Percentiles rank a stretch among this genome's conserved stretches.
These are phyloP conservation scores for Drosophila persimilis DNA, from an alignment of 1,140 invertebrate species.

Conservation along the genomic window DNA sequence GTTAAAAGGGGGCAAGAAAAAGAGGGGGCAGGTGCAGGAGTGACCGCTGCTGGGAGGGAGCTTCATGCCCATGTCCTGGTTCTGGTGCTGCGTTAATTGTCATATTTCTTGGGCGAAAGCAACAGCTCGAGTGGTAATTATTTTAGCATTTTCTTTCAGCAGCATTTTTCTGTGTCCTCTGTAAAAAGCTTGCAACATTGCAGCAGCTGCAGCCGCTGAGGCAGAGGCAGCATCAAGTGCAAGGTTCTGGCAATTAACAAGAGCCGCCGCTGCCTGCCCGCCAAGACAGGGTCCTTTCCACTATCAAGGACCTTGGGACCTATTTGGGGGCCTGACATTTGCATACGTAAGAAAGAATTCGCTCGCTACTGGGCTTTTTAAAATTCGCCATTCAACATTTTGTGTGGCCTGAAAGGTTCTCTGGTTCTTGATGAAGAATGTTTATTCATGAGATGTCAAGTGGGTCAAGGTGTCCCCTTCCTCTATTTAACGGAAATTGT, in stretches of 20 bases:
- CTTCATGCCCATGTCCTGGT: not conserved
- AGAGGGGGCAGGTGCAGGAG: not conserved
- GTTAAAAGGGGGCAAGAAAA: slow-evolving; percentile 12
- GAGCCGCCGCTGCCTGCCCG: not conserved
- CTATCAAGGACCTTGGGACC: slow-evolving; percentile 24
- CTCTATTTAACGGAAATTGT: too few species aligned
- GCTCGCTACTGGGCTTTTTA: not conserved
- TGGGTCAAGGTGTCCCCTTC: slow-evolving; percentile 27
- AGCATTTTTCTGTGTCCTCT: slow-evolving; percentile 15
- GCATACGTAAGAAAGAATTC: slow-evolving; percentile 28
- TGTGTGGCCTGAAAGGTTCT: not conserved
- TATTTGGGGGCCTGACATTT: slow-evolving; percentile 55
- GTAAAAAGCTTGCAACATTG: too few species aligned
- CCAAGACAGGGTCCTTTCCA: slow-evolving; percentile 13
- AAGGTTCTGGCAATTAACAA: slow-evolving; percentile 60
- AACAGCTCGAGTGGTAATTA: slow-evolving; percentile 62
- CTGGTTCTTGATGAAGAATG: not conserved
- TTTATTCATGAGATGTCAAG: slow-evolving; percentile 21
- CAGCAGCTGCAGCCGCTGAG: too few species aligned
- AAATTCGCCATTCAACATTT: slow-evolving; percentile 9
- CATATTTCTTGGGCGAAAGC: slow-evolving; percentile 51
- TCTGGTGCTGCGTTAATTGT: slow-evolving; percentile 50
- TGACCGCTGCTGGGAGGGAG: slow-evolving; percentile 15
- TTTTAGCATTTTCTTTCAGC: slow-evolving; percentile 46
- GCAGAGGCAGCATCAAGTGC: slow-evolving; percentile 44